Percentiles rank a stretch among this genome's conserved stretches.
Conservation (phyloP, 2,888 invertebrate species). For the Euphydryas editha region DNA sequence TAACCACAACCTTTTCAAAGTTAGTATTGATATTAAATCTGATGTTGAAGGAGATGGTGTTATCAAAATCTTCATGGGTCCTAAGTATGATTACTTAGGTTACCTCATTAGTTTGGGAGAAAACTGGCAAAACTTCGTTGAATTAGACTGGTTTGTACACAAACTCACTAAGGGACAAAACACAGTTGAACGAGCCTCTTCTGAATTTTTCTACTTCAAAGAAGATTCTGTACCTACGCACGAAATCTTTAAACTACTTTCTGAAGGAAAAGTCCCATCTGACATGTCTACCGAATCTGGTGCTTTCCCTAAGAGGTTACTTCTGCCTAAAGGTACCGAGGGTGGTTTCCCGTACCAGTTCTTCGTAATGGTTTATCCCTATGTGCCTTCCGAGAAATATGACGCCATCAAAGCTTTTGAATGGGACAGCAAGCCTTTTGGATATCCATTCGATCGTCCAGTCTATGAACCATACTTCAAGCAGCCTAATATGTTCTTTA, state of each 20-base stretch:
- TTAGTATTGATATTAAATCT: slow-evolving; percentile 84
- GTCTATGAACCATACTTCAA: slow-evolving; percentile 69
- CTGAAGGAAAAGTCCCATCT: slow-evolving; percentile 77
- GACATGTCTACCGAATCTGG: slow-evolving; percentile 81
- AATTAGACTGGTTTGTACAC: slow-evolving; percentile 84
- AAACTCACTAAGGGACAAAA: slow-evolving; percentile 86
- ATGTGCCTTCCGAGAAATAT: slow-evolving; percentile 62
- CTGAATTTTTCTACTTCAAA: slow-evolving; percentile 84
- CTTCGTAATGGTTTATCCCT: slow-evolving; percentile 85
- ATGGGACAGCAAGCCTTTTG: slow-evolving; percentile 79
- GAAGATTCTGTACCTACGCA: slow-evolving; percentile 85
- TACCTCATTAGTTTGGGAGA: slow-evolving; percentile 78
- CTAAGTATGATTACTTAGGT: slow-evolving; percentile 85
- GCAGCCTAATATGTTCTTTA: slow-evolving; percentile 84
- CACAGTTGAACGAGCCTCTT: slow-evolving; percentile 85
- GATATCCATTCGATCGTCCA: slow-evolving; percentile 84
- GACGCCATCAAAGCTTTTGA: slow-evolving; percentile 56
- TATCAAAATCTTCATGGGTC: slow-evolving; percentile 87
- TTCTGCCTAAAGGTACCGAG: slow-evolving; percentile 88
- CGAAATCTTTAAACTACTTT: slow-evolving; percentile 83
- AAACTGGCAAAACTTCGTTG: slow-evolving; percentile 84
- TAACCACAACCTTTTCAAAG: slow-evolving; percentile 87
- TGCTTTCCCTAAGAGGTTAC: slow-evolving; percentile 86
- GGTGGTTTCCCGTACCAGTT: slow-evolving; percentile 87
- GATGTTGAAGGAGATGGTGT: slow-evolving; percentile 83